Evolutionary conservation across 2,888 invertebrate species (phyloP).

Genomic region (Gastracanthus pulcherrimus): DNA sequence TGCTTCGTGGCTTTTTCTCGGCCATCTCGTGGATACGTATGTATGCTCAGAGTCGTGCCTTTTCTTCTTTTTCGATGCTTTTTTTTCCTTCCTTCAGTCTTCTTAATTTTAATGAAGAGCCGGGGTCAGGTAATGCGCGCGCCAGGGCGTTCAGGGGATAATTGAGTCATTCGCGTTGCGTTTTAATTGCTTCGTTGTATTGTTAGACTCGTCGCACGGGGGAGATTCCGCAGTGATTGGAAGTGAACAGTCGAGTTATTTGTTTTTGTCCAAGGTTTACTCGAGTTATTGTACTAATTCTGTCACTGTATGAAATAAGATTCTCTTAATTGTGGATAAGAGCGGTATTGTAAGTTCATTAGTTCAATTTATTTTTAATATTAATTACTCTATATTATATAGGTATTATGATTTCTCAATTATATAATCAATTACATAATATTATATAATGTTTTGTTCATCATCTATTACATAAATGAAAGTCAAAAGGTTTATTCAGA

Average conservation of each 20-base stretch:
- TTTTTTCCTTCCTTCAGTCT: background rate
- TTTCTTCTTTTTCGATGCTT: background rate
- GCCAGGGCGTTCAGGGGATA: background rate
- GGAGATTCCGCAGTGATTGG: background rate
- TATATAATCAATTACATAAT: no score
- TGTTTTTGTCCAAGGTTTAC: background rate
- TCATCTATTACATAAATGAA: no score
- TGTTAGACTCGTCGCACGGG: background rate
- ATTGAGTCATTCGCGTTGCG: slow-evolving; percentile 7
- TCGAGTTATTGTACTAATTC: background rate
- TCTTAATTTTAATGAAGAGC: slow-evolving; percentile 39
- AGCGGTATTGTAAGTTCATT: no score
- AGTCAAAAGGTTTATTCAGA: no score
- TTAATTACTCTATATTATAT: no score
- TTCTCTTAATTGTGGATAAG: no score
- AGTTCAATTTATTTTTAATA: no score
- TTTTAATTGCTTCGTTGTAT: slow-evolving; percentile 23
- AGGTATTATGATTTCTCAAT: no score
- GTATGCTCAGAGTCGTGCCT: background rate
- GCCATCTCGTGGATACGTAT: background rate
- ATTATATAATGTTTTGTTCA: no score
- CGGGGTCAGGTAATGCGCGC: background rate
- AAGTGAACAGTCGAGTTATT: background rate
- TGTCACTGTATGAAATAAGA: background rate
- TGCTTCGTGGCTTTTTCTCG: slow-evolving; percentile 3